phyloP scores from a whole-genome alignment of 2,113 vertebrate genomes.

The Perccottus glenii region DNA sequence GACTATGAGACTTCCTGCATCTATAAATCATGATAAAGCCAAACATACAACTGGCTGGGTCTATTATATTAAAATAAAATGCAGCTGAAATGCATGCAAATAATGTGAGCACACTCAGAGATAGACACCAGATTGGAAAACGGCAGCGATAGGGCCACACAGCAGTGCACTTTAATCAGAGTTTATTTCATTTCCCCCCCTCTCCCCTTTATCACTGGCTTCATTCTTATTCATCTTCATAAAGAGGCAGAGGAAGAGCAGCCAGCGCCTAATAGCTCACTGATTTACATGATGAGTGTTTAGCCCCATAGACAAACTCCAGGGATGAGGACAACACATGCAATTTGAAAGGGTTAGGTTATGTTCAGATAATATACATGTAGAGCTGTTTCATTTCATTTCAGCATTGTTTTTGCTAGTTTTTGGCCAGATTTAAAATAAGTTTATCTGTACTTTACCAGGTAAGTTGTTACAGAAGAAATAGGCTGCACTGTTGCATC shows the following conservation, averaged over 20 bases:
- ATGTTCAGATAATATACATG: too few relatives aligned
- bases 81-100: slow-evolving; percentile 23
- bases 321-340: slow-evolving; percentile 9
- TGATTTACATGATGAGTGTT: slow-evolving; percentile 70
- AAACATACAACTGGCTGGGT: slow-evolving; percentile 13
- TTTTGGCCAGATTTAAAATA: too few relatives aligned
- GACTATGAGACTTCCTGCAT: slow-evolving; percentile 1
- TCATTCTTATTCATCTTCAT: slow-evolving; percentile 67
- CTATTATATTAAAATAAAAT: slow-evolving; percentile 37
- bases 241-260: slow-evolving; percentile 57
- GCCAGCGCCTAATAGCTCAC: slow-evolving; percentile 59
- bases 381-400: too few relatives aligned
- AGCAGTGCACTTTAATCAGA: slow-evolving; percentile 54
- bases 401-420: too few relatives aligned
- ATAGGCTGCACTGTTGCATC: too few relatives aligned
- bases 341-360: too few relatives aligned
- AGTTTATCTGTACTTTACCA: too few relatives aligned
- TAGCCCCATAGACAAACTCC: slow-evolving; percentile 49
- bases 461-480: too few relatives aligned
- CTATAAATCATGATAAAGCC: slow-evolving; percentile 24
- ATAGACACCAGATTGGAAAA: slow-evolving; percentile 22
- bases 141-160: slow-evolving; percentile 33
- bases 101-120: slow-evolving; percentile 3
- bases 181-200: slow-evolving; percentile 58
- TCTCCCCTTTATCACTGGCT: slow-evolving; percentile 53